A percentile compares a stretch with the other conserved stretches of the same genome.
Evolutionary conservation across 2,797 vertebrate genomes (phyloP).

Genomic region (Hybognathus amarus): DNA sequence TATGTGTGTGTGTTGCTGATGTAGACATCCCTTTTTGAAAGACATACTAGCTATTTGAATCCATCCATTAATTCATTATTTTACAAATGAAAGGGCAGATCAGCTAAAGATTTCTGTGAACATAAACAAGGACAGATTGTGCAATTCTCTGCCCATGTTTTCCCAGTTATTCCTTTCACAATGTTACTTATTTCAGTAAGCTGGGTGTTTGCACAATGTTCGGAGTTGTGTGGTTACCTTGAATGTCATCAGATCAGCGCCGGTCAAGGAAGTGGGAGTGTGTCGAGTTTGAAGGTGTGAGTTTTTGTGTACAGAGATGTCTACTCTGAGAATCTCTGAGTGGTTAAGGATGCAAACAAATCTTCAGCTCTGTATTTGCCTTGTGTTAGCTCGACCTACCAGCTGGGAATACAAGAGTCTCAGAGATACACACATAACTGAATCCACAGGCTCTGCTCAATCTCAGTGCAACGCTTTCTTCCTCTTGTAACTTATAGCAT

Average conservation of each 20-base stretch:
- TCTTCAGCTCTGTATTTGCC: constrained; percentile 48
- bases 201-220: constrained; percentile 22
- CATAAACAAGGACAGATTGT: neutral
- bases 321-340: neutral
- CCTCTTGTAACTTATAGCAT: neutral
- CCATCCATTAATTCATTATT: no score
- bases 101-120: neutral
- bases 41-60: neutral
- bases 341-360: neutral
- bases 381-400: constrained; percentile 45
- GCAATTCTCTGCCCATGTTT: constrained; percentile 13
- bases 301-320: constrained; percentile 5
- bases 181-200: constrained; percentile 8
- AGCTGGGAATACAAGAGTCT: constrained; percentile 58
- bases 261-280: constrained; percentile 23
- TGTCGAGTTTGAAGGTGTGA: neutral
- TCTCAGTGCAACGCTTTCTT: neutral
- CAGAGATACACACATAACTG: neutral
- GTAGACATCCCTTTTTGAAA: neutral
- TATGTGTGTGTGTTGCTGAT: no score
- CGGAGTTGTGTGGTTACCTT: constrained; percentile 15
- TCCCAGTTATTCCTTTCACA: neutral
- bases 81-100: neutral
- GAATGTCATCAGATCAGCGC: constrained; percentile 14
- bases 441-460: neutral